These are phyloP conservation scores for Helicoverpa zea DNA, from an alignment of 1,140 invertebrate genomes.

Conservation along the genomic window DNA sequence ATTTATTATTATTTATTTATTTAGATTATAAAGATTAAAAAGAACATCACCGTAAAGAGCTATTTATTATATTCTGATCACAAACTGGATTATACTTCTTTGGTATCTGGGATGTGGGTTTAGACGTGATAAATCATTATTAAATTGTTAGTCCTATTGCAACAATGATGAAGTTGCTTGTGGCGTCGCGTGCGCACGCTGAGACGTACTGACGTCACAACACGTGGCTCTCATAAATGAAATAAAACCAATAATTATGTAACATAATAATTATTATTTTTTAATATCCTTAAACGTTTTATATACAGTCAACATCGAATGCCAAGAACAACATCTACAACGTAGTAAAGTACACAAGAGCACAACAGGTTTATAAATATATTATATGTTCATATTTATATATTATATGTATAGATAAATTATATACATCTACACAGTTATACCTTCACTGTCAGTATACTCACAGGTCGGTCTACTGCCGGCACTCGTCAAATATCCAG, in stretches of 20 bases:
- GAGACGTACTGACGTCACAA: not conserved
- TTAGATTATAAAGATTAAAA: too few relatives aligned
- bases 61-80: too few relatives aligned
- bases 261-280: conserved; percentile 79
- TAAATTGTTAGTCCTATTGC: too few relatives aligned
- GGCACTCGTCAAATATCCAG: not conserved
- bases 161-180: too few relatives aligned
- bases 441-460: conserved; percentile 17
- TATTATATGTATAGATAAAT: conserved; percentile 56
- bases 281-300: conserved; percentile 77
- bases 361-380: conserved; percentile 72
- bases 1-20: too few relatives aligned
- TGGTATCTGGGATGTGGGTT: too few relatives aligned
- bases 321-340: conserved; percentile 72
- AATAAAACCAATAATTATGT: conserved; percentile 71
- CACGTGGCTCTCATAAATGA: conserved; percentile 28
- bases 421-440: conserved; percentile 49
- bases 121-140: too few relatives aligned
- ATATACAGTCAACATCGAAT: conserved; percentile 81
- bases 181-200: too few relatives aligned
- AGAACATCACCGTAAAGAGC: too few relatives aligned
- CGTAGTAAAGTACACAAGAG: conserved; percentile 67
- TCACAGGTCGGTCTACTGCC: not conserved
- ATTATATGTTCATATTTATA: conserved; percentile 66
- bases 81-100: too few relatives aligned